Conservation (phyloP, 2,888 invertebrate genomes). For the Nematopogon swammerdamellus region DNA sequence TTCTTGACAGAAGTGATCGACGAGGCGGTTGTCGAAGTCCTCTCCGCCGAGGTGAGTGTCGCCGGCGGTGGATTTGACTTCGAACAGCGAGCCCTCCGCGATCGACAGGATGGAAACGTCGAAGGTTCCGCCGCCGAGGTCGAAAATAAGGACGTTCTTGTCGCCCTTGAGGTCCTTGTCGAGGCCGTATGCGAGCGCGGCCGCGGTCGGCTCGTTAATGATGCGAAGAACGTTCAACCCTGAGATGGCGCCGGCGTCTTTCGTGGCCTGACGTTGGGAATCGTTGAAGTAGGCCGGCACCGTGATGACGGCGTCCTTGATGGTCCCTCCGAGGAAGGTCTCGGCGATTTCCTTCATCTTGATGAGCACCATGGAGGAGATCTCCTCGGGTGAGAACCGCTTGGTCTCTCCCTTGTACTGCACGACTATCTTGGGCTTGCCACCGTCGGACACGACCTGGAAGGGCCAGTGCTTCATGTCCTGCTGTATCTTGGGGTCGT, state of each 20-base stretch:
- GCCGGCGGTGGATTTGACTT: conserved; percentile 77
- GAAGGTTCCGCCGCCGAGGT: too few species aligned
- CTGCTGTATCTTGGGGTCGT: too few species aligned
- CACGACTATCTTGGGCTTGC: conserved; percentile 72
- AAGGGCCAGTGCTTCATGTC: conserved; percentile 88
- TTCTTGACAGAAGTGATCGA: conserved; percentile 74
- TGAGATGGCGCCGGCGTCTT: conserved; percentile 84
- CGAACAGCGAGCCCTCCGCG: conserved; percentile 79
- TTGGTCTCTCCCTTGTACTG: conserved; percentile 73
- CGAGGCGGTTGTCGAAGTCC: conserved; percentile 77
- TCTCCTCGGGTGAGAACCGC: conserved; percentile 77
- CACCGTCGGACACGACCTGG: conserved; percentile 61
- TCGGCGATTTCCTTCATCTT: conserved; percentile 75
- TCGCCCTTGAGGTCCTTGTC: conserved; percentile 73
- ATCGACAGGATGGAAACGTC: conserved; percentile 90
- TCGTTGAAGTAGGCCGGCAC: conserved; percentile 85
- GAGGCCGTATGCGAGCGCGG: conserved; percentile 81
- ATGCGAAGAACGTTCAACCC: conserved; percentile 83
- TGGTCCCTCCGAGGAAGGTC: conserved; percentile 67
- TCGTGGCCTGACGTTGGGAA: conserved; percentile 84
- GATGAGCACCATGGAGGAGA: conserved; percentile 86
- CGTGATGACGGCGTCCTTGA: conserved; percentile 76
- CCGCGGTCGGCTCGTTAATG: too few species aligned
- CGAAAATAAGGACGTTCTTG: too few species aligned
- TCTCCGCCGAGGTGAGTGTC: conserved; percentile 80